Conservation (phyloP, 92 coral and sea anemone genomes). For the Epizoanthus fatuus region DNA sequence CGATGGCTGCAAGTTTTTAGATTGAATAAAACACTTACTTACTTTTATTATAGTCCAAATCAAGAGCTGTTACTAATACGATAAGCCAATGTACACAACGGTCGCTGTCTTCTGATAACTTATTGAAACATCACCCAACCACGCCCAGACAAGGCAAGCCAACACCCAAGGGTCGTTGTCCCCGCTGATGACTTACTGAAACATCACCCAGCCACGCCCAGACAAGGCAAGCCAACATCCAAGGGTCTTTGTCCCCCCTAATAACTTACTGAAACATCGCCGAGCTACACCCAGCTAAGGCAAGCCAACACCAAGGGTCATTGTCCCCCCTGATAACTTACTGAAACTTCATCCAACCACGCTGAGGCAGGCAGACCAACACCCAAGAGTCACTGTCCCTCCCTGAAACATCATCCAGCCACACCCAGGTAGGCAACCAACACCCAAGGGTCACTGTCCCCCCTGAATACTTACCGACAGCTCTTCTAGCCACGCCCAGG, state of each 20-base stretch:
- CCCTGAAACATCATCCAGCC: constrained; percentile 84
- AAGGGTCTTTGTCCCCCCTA: no score
- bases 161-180: no score
- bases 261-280: constrained; percentile 72
- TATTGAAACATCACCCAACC: constrained; percentile 86
- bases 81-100: no score
- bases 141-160: constrained; percentile 79
- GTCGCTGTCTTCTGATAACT: constrained; percentile 2
- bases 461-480: constrained; percentile 70
- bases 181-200: constrained; percentile 63
- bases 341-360: constrained; percentile 87
- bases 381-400: no score
- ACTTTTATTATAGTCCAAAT: no score
- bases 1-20: no score
- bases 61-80: no score
- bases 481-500: constrained; percentile 87
- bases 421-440: constrained; percentile 59
- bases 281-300: constrained; percentile 84
- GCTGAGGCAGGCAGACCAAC: constrained; percentile 51
- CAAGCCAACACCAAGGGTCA: no score
- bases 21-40: no score
- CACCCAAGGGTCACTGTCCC: no score
- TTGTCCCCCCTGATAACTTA: constrained; percentile 4
- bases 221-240: constrained; percentile 6
- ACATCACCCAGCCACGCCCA: constrained; percentile 89